Evolutionary conservation across 1,140 invertebrate genomes (phyloP).

Genomic region (Popillia japonica): DNA sequence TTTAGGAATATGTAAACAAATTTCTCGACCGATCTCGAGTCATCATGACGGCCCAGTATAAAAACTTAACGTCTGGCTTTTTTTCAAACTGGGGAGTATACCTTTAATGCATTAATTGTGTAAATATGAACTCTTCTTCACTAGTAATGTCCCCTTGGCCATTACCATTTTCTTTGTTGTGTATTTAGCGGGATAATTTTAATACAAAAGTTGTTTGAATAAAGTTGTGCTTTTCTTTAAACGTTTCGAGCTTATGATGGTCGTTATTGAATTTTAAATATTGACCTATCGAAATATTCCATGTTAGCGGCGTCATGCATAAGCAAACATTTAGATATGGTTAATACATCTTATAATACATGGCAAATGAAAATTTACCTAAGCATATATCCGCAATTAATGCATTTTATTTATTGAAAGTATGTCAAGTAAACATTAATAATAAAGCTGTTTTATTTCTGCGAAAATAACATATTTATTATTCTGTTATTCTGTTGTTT

Average conservation of each 20-base stretch:
- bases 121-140: slow-evolving; percentile 35
- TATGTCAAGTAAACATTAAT: too few relatives aligned
- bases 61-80: slow-evolving; percentile 31
- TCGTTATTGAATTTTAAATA: slow-evolving; percentile 19
- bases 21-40: slow-evolving; percentile 22
- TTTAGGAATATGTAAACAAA: slow-evolving; percentile 47
- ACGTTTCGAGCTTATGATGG: slow-evolving; percentile 16
- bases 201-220: slow-evolving; percentile 32
- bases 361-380: not conserved
- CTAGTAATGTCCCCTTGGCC: slow-evolving; percentile 12
- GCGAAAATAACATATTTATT: too few relatives aligned
- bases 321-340: not conserved
- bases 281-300: slow-evolving; percentile 2
- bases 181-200: slow-evolving; percentile 34
- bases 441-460: too few relatives aligned
- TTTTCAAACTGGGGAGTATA: not conserved
- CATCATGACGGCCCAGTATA: not conserved
- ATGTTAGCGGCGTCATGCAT: not conserved
- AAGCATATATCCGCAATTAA: too few relatives aligned
- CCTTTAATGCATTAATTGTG: slow-evolving; percentile 34
- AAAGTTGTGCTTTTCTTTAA: slow-evolving; percentile 4
- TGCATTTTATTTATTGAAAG: too few relatives aligned
- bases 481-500: too few relatives aligned
- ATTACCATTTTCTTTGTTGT: slow-evolving; percentile 29
- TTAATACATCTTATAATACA: not conserved